Evolutionary conservation across 1,140 invertebrate species (phyloP).

Genomic region (Bombus breviceps): DNA sequence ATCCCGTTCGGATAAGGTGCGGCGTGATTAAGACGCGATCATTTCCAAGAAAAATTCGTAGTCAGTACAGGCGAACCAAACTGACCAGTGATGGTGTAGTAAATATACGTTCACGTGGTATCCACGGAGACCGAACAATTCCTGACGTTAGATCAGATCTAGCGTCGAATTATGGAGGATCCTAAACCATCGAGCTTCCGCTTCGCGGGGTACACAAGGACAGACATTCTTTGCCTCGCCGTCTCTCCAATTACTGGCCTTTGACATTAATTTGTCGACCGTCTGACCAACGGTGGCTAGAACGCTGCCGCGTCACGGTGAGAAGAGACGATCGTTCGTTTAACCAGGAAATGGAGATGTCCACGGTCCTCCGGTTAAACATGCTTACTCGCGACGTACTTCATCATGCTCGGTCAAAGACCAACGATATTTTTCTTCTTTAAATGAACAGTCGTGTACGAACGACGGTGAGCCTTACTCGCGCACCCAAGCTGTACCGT

Average conservation of each 20-base stretch:
- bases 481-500: background rate
- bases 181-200: slow-evolving; percentile 46
- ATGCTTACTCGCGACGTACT: slow-evolving; percentile 45
- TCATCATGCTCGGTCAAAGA: slow-evolving; percentile 53
- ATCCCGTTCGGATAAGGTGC: slow-evolving; percentile 54
- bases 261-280: slow-evolving; percentile 70
- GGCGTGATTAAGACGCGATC: slow-evolving; percentile 63
- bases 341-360: slow-evolving; percentile 65
- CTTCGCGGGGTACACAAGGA: background rate
- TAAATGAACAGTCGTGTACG: background rate
- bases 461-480: background rate
- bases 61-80: background rate
- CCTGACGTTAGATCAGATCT: slow-evolving; percentile 54
- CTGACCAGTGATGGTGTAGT: background rate
- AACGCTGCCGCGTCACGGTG: slow-evolving; percentile 38
- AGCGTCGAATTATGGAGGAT: slow-evolving; percentile 54
- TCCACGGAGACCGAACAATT: background rate
- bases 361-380: slow-evolving; percentile 30
- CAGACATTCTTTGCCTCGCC: slow-evolving; percentile 30
- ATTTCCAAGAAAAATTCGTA: slow-evolving; percentile 34
- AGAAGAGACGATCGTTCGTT: slow-evolving; percentile 38
- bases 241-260: slow-evolving; percentile 66
- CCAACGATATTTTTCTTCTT: slow-evolving; percentile 45
- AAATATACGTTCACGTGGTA: slow-evolving; percentile 3
- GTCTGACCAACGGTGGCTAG: slow-evolving; percentile 57